Evolutionary conservation across 2,797 vertebrate species (phyloP).

Genomic region (Alosa sapidissima): DNA sequence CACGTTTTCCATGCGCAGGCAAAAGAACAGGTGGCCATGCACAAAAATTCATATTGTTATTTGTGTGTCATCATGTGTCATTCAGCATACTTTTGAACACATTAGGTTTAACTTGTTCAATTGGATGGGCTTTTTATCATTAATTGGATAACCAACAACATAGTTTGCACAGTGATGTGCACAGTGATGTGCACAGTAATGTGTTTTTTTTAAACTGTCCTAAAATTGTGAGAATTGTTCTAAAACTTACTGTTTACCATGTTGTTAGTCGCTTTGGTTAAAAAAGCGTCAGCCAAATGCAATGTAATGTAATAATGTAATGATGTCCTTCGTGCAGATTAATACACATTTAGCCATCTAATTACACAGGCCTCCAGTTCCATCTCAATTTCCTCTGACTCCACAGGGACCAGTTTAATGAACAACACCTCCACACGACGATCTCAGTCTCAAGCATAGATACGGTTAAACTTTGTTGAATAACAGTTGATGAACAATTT

Average conservation of each 20-base stretch:
- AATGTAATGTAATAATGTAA: too few species aligned
- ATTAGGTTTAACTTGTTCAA: neutral
- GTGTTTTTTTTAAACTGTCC: too few species aligned
- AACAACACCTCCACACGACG: neutral
- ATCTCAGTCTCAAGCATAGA: neutral
- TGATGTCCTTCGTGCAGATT: neutral
- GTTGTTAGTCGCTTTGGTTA: too few species aligned
- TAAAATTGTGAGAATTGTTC: too few species aligned
- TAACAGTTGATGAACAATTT: conserved; percentile 33
- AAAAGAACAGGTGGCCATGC: conserved; percentile 75
- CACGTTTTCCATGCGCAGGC: conserved; percentile 53
- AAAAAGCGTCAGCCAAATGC: too few species aligned
- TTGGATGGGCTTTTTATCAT: neutral
- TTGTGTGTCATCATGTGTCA: neutral
- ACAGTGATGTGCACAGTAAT: too few species aligned
- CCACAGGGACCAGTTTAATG: neutral
- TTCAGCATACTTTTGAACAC: neutral
- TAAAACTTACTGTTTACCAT: too few species aligned
- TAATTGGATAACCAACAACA: neutral
- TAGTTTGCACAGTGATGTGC: neutral
- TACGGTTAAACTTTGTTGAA: neutral
- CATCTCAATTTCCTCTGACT: neutral
- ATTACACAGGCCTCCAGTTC: neutral
- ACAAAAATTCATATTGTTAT: conserved; percentile 28
- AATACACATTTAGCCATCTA: neutral